phyloP scores from a whole-genome alignment of 2,888 invertebrate species.

The Nomada hirtipes region DNA sequence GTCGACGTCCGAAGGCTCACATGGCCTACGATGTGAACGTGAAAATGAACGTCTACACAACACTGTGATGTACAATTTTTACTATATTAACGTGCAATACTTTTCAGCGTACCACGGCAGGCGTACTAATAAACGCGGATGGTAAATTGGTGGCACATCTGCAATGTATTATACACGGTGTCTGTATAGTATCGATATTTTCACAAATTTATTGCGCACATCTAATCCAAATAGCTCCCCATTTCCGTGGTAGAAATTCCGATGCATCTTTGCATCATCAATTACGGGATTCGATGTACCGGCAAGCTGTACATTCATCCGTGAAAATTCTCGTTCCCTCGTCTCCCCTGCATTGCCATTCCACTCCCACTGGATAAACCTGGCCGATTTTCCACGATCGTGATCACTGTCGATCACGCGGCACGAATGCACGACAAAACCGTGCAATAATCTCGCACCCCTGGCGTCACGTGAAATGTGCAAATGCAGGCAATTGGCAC shows the following conservation, averaged over 20 bases:
- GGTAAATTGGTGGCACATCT: neutral
- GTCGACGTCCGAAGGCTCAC: no score
- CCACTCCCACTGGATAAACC: constrained; percentile 28
- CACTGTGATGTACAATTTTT: no score
- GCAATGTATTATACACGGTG: neutral
- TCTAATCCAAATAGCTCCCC: constrained; percentile 47
- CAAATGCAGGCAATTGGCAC: constrained; percentile 73
- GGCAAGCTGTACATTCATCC: constrained; percentile 38
- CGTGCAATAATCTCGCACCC: constrained; percentile 75
- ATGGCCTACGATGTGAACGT: no score
- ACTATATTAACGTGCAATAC: no score
- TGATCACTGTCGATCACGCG: constrained; percentile 64
- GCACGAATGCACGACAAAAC: constrained; percentile 70
- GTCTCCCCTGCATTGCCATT: neutral
- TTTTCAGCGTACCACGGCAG: no score
- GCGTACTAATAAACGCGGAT: neutral
- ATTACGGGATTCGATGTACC: constrained; percentile 43
- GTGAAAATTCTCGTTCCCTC: constrained; percentile 41
- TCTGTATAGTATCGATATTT: constrained; percentile 37
- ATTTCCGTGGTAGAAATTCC: constrained; percentile 43
- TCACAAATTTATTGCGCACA: constrained; percentile 44
- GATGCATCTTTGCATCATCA: constrained; percentile 56
- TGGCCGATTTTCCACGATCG: constrained; percentile 65
- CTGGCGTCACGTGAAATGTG: constrained; percentile 72
- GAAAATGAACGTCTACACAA: no score